Conservation (phyloP, 2,113 vertebrate genomes). For the Podilymbus podiceps region DNA sequence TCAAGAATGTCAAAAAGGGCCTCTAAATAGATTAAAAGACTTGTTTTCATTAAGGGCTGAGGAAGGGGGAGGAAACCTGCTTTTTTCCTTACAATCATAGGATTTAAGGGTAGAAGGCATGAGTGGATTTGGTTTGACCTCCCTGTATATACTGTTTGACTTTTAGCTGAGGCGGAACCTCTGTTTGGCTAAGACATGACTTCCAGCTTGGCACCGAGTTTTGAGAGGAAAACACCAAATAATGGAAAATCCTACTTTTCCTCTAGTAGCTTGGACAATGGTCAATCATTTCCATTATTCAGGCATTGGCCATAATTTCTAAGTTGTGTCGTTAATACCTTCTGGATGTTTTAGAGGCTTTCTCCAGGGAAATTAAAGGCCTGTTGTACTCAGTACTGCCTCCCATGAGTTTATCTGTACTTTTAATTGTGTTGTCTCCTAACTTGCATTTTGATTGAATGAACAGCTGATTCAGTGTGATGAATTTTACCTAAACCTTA, state of each 20-base stretch:
- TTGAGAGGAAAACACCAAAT: neutral
- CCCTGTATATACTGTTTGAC: neutral
- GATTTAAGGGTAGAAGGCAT: neutral
- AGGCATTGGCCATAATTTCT: neutral
- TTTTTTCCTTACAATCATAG: neutral
- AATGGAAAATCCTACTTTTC: neutral
- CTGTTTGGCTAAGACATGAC: neutral
- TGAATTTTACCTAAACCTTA: neutral
- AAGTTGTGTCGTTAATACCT: neutral
- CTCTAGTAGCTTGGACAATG: neutral
- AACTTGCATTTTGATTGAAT: neutral
- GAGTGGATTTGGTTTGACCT: conserved; percentile 27
- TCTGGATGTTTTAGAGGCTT: neutral
- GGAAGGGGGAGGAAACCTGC: neutral
- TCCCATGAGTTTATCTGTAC: neutral
- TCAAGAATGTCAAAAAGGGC: conserved; percentile 60
- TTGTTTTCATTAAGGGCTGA: conserved; percentile 22
- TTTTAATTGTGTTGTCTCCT: neutral
- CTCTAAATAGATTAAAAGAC: conserved; percentile 45
- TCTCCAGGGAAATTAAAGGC: neutral
- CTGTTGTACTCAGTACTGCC: neutral
- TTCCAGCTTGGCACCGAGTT: neutral
- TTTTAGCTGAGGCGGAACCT: neutral
- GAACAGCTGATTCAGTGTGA: neutral
- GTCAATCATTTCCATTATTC: neutral